Evolutionary conservation across 2,113 vertebrate genomes (phyloP), one percentile per base, ranked within the genome.

Genomic region (Corydoras sp.): DNA sequence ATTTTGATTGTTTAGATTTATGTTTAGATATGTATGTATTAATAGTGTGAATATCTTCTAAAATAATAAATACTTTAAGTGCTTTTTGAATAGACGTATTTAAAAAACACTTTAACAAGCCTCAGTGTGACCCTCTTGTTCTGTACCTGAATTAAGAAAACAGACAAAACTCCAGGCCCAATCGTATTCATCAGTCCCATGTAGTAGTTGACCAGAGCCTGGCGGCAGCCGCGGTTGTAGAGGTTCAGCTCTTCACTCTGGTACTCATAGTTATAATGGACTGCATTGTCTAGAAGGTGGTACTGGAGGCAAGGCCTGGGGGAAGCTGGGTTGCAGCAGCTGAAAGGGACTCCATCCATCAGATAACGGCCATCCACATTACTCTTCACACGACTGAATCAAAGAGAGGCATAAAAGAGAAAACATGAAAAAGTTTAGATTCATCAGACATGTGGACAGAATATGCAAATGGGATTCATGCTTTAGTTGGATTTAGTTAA

Each of bases 321-420:
- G 18, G 90, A 92, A 60, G 73, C 68, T 0, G 91, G 91, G 83
- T 92, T 92, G 65, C 91, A 93, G 84, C 91, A 93, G 82, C 90
- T 93, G 82, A 90, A 93, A 4, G 91, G 91, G 55, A 92, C 89
- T 0, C 88, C 89, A 7, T 92, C 87, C 82, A 91, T 5, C 80
- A 93, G 85, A 82, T 83, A 93, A 24, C 88, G 88, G 3, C 90
- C 85, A 5, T 92, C 91, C 59, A 93, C 87, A 1, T 93, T 93
- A 74, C 91, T 93, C 69, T 88, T 88, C 62, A 93, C 83, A 8
- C 89, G 91, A n/a, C 91, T 92, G 79, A 18, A 73, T 50, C 32
- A 62, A 5, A 66, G 7, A 35, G 56, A 62, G 7, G 62, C 32
- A 43, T n/a, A 50, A 31, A 49, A 68, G n/a, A 24, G 65, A 9